Evolutionary conservation across 64 coral and sea anemone species (phyloP), one percentile per base, ranked within the genome.

Genomic region (Porites lutea): DNA sequence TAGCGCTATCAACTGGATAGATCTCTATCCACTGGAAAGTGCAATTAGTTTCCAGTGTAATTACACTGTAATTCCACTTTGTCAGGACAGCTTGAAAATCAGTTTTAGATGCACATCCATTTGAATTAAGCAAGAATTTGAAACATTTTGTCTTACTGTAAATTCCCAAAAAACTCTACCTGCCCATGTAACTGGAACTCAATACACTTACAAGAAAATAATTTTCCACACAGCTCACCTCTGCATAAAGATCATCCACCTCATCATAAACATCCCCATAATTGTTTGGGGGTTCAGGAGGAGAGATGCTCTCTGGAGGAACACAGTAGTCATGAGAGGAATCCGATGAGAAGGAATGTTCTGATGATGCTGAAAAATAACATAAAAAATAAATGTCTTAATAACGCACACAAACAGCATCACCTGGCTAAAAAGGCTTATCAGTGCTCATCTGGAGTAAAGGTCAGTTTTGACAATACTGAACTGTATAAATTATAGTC

Each of bases 321-420:
- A 75, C 73, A 59, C 73, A 59, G 13, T 88, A 88, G 7, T 88
- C 86, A 60, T 88, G 68, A 16, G 69, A 73, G 8, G 86, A 88
- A 77, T 88, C 86, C n/a, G 69, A 88, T 18, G 71, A 88, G 51
- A 77, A 88, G 16, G 86, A 88, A 23, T 48, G 21, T 47, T 68
- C 62, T 84, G 81, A 84, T 51, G 86, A 88, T 5, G 86, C 86
- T 74, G 13, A 16, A 74, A 63, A 0, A 54, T 6, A 27, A 63
- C 0, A 54, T 6, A 27, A 3, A 16, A 51, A 19, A 58, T 50
- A 48, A 11, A 52, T 46, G 54, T 65, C 1, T 65, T 65, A 71
- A 71, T 8, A 22, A 71, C 13, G 48, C 10, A 14, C 13, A 13
- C 48, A 37, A 37, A 18, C 19, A 12, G 11, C n/a, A 46, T 72